These are phyloP conservation scores for Corella eumyota DNA, from an alignment of 23 tunicate species.

Conservation along the genomic window DNA sequence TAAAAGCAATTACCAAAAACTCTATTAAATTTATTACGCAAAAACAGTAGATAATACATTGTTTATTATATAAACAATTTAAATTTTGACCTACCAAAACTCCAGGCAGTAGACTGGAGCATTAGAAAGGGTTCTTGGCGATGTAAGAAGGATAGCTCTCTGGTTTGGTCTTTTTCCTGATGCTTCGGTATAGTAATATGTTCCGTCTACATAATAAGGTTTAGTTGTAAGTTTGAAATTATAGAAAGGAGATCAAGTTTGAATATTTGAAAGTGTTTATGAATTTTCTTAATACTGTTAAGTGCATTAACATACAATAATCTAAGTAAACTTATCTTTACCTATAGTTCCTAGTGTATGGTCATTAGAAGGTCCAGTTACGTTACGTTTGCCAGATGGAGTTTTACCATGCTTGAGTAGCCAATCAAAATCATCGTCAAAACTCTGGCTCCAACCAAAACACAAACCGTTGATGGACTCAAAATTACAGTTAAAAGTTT, in stretches of 20 bases:
- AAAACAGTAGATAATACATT: background rate
- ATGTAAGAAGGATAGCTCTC: constrained; percentile 28
- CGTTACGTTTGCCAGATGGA: constrained; percentile 33
- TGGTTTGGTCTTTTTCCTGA: constrained; percentile 19
- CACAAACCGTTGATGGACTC: constrained; percentile 39
- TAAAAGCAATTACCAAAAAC: no score
- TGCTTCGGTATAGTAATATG: constrained; percentile 62
- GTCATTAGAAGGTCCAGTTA: constrained; percentile 65
- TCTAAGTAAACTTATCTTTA: constrained; percentile 13
- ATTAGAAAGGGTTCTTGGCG: constrained; percentile 9
- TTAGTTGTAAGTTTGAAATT: no score
- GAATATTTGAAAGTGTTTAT: no score
- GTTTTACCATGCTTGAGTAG: constrained; percentile 28
- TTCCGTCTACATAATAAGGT: constrained; percentile 73
- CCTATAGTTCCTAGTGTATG: constrained; percentile 35
- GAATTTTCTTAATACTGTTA: no score
- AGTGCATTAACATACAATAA: no score
- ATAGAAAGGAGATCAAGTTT: no score
- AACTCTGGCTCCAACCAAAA: constrained; percentile 67
- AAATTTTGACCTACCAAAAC: constrained; percentile 54
- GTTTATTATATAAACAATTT: background rate
- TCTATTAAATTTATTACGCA: background rate
- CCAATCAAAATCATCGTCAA: constrained; percentile 68
- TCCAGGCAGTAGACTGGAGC: constrained; percentile 27
- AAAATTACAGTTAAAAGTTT: constrained; percentile 62